Evolutionary conservation across 2,888 invertebrate genomes (phyloP).

Genomic region (Nymphalis c-album): DNA sequence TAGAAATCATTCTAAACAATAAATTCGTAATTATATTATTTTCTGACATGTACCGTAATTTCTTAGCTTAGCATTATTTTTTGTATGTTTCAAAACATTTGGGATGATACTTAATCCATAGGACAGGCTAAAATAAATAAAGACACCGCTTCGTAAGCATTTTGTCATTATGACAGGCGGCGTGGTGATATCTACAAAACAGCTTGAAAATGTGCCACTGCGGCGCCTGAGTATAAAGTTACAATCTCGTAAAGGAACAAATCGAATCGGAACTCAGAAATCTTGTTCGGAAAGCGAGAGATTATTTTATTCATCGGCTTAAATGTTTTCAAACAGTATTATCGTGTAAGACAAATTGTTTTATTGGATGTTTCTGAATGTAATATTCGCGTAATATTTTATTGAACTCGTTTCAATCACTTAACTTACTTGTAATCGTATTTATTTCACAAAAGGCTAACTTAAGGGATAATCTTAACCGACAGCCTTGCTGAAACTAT

Average conservation of each 20-base stretch:
- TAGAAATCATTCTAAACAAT: too few species aligned
- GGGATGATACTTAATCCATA: conserved; percentile 28
- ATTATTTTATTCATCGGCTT: conserved; percentile 63
- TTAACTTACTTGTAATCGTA: too few species aligned
- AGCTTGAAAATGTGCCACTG: conserved; percentile 53
- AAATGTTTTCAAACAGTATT: conserved; percentile 60
- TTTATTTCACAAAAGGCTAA: too few species aligned
- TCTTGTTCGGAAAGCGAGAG: conserved; percentile 52
- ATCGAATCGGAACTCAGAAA: conserved; percentile 58
- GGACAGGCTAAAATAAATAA: conserved; percentile 43
- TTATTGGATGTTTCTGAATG: conserved; percentile 41
- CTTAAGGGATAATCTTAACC: too few species aligned
- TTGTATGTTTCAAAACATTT: conserved; percentile 11
- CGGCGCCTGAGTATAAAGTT: conserved; percentile 67
- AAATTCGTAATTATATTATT: too few species aligned
- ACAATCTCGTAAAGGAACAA: conserved; percentile 59
- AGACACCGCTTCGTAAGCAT: conserved; percentile 55
- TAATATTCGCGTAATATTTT: conserved; percentile 1
- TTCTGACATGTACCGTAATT: too few species aligned
- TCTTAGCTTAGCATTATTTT: neutral
- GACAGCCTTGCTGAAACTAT: too few species aligned
- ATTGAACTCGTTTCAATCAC: neutral
- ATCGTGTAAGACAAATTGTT: conserved; percentile 62
- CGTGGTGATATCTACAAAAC: conserved; percentile 58
- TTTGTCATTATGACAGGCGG: conserved; percentile 63